Conservation (phyloP, 2,113 vertebrate genomes). For the Brevimyrus niger region DNA sequence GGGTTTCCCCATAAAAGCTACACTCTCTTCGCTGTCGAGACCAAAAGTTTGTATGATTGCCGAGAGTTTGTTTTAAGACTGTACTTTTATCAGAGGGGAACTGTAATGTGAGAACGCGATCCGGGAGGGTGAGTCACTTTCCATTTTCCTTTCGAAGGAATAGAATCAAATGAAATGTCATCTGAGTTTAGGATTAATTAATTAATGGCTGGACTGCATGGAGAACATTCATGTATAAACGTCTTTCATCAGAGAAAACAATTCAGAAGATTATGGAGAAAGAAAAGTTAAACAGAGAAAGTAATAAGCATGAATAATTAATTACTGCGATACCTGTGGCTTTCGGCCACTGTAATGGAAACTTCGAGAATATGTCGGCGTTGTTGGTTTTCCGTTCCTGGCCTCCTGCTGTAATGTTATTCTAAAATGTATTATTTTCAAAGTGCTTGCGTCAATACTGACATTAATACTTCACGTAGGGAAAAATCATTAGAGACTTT, state of each 20-base stretch:
- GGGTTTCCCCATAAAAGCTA: slow-evolving; percentile 12
- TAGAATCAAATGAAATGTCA: slow-evolving; percentile 16
- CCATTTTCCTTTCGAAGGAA: slow-evolving; percentile 9
- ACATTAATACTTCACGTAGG: background rate
- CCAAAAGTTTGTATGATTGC: background rate
- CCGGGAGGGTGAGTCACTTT: slow-evolving; percentile 17
- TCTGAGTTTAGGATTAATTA: background rate
- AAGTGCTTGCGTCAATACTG: background rate
- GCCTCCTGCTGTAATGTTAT: background rate
- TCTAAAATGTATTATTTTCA: background rate
- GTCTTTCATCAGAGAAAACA: background rate
- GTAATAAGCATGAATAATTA: slow-evolving; percentile 13
- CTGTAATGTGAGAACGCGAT: slow-evolving; percentile 1
- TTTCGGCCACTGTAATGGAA: slow-evolving; percentile 9
- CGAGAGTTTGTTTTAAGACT: slow-evolving; percentile 5
- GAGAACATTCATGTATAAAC: background rate
- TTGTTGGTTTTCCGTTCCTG: background rate
- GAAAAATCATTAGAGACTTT: background rate
- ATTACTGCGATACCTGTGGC: slow-evolving; percentile 19
- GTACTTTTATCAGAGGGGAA: slow-evolving; percentile 6
- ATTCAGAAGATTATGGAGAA: background rate
- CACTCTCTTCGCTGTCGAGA: background rate
- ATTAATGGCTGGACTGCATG: background rate
- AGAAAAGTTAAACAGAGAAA: background rate
- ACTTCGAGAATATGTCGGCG: background rate